A percentile compares a stretch with the other conserved stretches of the same genome.
phyloP scores from a whole-genome alignment of 2,113 vertebrate species.

The Micromys minutus region DNA sequence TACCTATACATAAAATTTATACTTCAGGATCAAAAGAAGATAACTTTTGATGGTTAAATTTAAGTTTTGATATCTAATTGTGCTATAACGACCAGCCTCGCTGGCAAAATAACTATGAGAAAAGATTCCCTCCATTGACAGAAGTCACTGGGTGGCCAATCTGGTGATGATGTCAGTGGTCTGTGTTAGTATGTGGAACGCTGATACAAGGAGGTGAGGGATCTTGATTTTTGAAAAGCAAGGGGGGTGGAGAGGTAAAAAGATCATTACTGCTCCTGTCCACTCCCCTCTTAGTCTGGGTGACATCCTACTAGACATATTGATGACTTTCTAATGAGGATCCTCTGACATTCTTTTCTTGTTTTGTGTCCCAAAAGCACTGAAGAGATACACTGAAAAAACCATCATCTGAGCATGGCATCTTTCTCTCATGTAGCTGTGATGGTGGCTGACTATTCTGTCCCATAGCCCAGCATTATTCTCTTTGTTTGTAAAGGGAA shows the following conservation, averaged over 20 bases:
- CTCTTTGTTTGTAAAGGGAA: neutral
- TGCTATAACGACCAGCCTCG: slow-evolving; percentile 1
- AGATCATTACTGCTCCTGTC: neutral
- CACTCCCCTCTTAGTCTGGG: neutral
- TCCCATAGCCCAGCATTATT: neutral
- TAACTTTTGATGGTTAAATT: neutral
- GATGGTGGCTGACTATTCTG: neutral
- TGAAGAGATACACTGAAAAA: neutral
- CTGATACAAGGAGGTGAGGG: neutral
- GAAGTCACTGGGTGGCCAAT: neutral
- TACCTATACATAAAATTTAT: slow-evolving; percentile 36
- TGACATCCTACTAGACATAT: neutral
- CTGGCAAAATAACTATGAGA: neutral
- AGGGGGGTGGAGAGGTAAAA: neutral
- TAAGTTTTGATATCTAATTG: slow-evolving; percentile 9
- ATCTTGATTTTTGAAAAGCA: neutral
- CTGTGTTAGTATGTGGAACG: neutral
- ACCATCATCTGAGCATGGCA: neutral
- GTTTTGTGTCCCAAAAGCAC: neutral
- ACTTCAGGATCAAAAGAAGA: neutral
- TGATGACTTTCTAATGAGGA: neutral
- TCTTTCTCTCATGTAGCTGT: neutral
- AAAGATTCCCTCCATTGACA: slow-evolving; percentile 10
- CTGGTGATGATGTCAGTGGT: neutral
- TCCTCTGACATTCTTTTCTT: neutral